These are phyloP conservation scores for Eurytoma adleriae DNA, from an alignment of 2,888 invertebrate species.

Conservation along the genomic window DNA sequence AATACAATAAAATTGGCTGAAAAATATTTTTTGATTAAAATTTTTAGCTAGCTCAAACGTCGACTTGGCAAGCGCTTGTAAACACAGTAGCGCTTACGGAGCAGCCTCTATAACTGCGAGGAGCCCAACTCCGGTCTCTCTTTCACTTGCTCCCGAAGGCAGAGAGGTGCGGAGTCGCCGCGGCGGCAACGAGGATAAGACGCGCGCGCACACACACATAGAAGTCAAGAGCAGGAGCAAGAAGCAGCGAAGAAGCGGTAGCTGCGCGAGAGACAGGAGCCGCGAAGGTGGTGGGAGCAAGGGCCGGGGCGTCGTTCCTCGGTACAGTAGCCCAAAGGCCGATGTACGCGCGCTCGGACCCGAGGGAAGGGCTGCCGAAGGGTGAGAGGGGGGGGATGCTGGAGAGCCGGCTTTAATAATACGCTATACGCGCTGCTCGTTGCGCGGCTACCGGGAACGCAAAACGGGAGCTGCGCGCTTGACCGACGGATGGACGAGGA, in stretches of 20 bases:
- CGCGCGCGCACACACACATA: constrained; percentile 56
- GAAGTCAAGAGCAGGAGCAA: constrained; percentile 10
- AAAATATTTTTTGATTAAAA: too few relatives aligned
- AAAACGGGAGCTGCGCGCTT: constrained; percentile 32
- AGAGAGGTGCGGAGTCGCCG: not conserved
- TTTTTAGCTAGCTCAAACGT: too few relatives aligned
- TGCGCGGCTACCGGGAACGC: constrained; percentile 13
- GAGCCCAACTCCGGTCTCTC: not conserved
- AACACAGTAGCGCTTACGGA: too few relatives aligned
- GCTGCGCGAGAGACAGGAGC: constrained; percentile 43
- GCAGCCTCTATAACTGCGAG: not conserved
- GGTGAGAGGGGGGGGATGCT: constrained; percentile 12
- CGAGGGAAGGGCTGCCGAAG: too few relatives aligned
- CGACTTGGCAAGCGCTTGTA: too few relatives aligned
- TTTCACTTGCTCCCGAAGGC: constrained; percentile 1
- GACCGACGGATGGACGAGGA: constrained; percentile 21
- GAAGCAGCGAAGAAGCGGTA: constrained; percentile 45
- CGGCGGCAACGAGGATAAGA: constrained; percentile 35
- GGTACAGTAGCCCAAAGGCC: constrained; percentile 56
- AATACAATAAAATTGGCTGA: too few relatives aligned
- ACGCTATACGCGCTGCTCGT: constrained; percentile 32
- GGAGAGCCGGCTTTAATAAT: constrained; percentile 49
- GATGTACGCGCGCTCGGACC: not conserved
- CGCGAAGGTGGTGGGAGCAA: constrained; percentile 1
- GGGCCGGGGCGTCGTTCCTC: constrained; percentile 12